phyloP scores from a whole-genome alignment of 2,113 vertebrate species.

The Amazona vittata region DNA sequence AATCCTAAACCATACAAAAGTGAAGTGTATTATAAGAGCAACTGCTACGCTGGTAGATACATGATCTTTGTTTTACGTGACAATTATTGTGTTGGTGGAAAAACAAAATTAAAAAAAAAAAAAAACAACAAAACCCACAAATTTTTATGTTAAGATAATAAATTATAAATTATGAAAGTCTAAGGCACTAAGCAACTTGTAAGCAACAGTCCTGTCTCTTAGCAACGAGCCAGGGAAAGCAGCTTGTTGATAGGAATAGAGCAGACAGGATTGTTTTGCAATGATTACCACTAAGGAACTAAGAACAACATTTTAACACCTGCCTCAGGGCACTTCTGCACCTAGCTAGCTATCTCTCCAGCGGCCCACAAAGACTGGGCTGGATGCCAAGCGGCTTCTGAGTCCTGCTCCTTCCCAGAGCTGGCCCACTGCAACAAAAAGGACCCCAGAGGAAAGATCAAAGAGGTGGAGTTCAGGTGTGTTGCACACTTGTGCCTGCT shows the following conservation, averaged over 20 bases:
- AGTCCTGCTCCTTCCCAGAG: conserved; percentile 67
- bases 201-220: conserved; percentile 84
- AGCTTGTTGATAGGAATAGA: conserved; percentile 76
- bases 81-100: conserved; percentile 64
- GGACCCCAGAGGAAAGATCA: conserved; percentile 28
- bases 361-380: conserved; percentile 79
- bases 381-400: conserved; percentile 73
- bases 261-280: conserved; percentile 77
- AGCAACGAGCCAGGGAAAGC: conserved; percentile 78
- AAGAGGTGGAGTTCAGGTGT: conserved; percentile 13
- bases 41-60: not conserved
- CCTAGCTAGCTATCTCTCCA: conserved; percentile 73
- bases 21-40: conserved; percentile 13
- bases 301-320: conserved; percentile 83
- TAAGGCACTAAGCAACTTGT: conserved; percentile 76
- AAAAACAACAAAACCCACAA: not conserved
- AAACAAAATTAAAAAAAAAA: conserved; percentile 70
- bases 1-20: conserved; percentile 45
- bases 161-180: conserved; percentile 83
- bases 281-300: conserved; percentile 76
- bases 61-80: conserved; percentile 71
- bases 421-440: conserved; percentile 66
- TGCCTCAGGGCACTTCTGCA: conserved; percentile 79
- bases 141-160: conserved; percentile 78
- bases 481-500: not conserved